Conservation (phyloP, 2,797 vertebrate genomes). For the Kryptopterus vitreolus region DNA sequence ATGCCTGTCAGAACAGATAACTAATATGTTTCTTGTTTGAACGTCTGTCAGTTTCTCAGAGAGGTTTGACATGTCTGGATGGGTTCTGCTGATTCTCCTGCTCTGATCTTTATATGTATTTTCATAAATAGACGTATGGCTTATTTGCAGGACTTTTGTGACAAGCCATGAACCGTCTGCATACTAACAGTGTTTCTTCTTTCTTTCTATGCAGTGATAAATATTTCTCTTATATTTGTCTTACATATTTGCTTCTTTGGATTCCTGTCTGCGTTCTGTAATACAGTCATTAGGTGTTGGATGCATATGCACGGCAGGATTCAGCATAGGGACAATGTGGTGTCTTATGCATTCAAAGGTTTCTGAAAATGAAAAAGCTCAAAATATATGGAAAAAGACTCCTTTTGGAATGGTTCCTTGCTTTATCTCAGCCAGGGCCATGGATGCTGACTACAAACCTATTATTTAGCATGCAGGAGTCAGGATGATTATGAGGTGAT, state of each 20-base stretch:
- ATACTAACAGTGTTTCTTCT: not conserved
- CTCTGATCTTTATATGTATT: not conserved
- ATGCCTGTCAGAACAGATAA: slow-evolving; percentile 33
- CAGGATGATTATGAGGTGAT: slow-evolving; percentile 45
- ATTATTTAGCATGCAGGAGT: not conserved
- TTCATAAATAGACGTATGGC: not conserved
- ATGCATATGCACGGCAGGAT: not conserved
- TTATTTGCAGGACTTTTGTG: slow-evolving; percentile 6
- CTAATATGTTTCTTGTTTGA: slow-evolving; percentile 29
- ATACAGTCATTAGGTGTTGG: slow-evolving; percentile 4
- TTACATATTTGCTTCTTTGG: slow-evolving; percentile 12
- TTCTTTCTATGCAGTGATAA: not conserved
- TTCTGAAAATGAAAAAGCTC: not conserved
- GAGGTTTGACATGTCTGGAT: slow-evolving; percentile 26
- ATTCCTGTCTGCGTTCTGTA: not conserved
- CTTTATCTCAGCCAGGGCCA: slow-evolving; percentile 12
- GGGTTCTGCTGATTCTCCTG: slow-evolving; percentile 10
- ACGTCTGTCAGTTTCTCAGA: slow-evolving; percentile 27
- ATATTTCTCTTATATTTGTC: not conserved
- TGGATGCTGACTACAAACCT: slow-evolving; percentile 22
- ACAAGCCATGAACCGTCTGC: not conserved
- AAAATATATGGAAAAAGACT: not conserved
- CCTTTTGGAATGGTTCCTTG: slow-evolving; percentile 19
- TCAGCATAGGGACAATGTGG: not conserved
- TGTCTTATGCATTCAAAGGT: not conserved